Conservation (phyloP, 2,797 vertebrate genomes). For the Leontopithecus rosalia region DNA sequence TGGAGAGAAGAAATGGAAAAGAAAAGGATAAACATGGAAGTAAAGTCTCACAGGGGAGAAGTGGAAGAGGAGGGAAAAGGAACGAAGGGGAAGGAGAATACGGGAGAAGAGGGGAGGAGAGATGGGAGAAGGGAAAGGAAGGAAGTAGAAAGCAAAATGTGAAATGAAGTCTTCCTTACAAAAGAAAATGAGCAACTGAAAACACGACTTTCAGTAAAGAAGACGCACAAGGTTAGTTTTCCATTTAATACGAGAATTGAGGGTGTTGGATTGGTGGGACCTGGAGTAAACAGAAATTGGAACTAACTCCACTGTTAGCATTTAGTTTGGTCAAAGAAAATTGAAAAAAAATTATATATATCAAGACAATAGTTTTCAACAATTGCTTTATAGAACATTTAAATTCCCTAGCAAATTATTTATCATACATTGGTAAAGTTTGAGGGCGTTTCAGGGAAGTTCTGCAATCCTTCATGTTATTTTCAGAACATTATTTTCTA, state of each 20-base stretch:
- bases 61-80: fast-evolving
- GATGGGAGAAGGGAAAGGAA: fast-evolving
- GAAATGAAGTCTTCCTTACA: background rate
- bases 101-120: fast-evolving
- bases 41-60: background rate
- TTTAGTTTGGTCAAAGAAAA: background rate
- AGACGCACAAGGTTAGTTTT: background rate
- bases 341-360: background rate
- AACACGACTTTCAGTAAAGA: background rate
- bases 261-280: background rate
- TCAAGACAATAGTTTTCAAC: background rate
- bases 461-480: background rate
- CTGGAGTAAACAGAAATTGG: background rate
- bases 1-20: background rate
- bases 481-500: background rate
- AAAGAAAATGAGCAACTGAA: background rate
- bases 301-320: background rate
- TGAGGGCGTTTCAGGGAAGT: background rate
- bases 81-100: fast-evolving
- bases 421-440: background rate
- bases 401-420: background rate
- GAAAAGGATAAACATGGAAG: background rate
- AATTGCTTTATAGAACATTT: background rate
- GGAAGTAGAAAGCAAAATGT: background rate
- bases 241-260: background rate